Conservation (phyloP, 1,140 invertebrate species). For the Portunus trituberculatus region DNA sequence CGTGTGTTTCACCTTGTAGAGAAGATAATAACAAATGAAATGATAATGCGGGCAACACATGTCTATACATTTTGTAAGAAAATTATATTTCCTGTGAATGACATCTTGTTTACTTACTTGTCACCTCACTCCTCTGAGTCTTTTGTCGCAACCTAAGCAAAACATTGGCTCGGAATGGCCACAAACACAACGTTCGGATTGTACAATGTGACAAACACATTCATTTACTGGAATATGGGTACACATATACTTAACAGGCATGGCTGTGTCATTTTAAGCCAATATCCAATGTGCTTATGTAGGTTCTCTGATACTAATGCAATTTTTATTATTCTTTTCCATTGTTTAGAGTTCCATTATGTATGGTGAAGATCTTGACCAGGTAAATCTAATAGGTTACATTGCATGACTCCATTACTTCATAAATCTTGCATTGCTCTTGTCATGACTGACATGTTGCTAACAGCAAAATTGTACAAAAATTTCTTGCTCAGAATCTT, state of each 20-base stretch:
- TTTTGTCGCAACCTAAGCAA: no score
- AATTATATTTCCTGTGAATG: no score
- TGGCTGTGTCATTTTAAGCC: background rate
- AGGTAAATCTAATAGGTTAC: conserved; percentile 54
- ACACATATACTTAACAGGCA: background rate
- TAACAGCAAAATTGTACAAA: background rate
- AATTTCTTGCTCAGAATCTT: background rate
- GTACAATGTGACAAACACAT: no score
- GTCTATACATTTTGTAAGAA: no score
- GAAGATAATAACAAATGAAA: no score
- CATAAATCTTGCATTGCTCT: background rate
- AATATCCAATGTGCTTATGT: background rate
- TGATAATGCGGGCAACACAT: no score
- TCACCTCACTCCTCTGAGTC: no score
- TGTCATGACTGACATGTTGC: background rate
- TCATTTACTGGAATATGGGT: no score
- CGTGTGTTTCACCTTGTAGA: no score
- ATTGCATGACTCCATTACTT: background rate
- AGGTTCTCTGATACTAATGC: conserved; percentile 31
- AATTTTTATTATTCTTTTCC: conserved; percentile 28
- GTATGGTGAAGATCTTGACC: conserved; percentile 71
- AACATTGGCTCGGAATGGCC: no score
- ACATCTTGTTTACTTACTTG: no score
- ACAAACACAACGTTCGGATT: no score
- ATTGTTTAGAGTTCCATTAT: conserved; percentile 70